A percentile compares a stretch with the other conserved stretches of the same genome.
Evolutionary conservation across 2,797 vertebrate species (phyloP).

Genomic region (Salarias fasciatus): DNA sequence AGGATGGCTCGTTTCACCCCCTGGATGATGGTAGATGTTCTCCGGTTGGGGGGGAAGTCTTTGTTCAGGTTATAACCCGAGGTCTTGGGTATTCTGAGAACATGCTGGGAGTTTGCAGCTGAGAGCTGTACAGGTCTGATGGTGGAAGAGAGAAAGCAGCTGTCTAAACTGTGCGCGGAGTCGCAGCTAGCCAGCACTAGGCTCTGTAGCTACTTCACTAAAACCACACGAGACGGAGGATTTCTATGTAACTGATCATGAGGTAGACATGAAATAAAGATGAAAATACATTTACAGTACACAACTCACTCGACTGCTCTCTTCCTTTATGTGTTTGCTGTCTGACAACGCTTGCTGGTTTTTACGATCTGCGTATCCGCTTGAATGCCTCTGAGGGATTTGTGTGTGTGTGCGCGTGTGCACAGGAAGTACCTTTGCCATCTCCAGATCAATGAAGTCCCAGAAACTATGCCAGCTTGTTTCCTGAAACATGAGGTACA

Average conservation of each 20-base stretch:
- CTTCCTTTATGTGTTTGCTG: conserved; percentile 43
- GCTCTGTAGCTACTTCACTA: conserved; percentile 82
- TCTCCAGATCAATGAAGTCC: no score
- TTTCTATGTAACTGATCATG: conserved; percentile 92
- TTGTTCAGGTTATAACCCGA: conserved; percentile 25
- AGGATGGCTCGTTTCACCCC: conserved; percentile 37
- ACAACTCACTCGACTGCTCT: conserved; percentile 52
- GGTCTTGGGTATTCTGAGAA: conserved; percentile 56
- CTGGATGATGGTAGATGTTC: conserved; percentile 24
- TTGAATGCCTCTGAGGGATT: no score
- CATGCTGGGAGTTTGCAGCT: conserved; percentile 52
- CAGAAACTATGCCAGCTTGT: no score
- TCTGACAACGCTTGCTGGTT: background rate
- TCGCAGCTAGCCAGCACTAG: conserved; percentile 52
- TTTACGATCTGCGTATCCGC: no score
- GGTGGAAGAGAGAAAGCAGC: conserved; percentile 61
- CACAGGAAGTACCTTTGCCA: no score
- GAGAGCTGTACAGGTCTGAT: conserved; percentile 53
- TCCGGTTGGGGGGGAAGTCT: conserved; percentile 35
- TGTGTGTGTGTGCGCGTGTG: no score
- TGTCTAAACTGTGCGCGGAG: conserved; percentile 56
- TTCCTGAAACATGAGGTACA: no score
- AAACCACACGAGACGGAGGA: conserved; percentile 87
- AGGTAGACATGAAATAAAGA: conserved; percentile 90
- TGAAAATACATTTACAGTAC: conserved; percentile 84